phyloP scores from a whole-genome alignment of 2,888 invertebrate species.

The Ochropacha duplaris region DNA sequence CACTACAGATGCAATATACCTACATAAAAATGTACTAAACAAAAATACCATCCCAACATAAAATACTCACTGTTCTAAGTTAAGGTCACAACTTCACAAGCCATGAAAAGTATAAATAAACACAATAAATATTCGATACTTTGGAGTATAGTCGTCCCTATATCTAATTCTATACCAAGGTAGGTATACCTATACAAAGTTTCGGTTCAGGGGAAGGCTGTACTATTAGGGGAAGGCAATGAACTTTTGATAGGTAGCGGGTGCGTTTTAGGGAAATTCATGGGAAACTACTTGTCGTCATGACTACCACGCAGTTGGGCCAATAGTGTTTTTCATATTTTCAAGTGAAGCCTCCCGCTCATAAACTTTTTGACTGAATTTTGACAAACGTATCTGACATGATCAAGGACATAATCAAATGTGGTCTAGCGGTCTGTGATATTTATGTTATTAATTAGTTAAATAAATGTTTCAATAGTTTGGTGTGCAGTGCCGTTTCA shows the following conservation, averaged over 20 bases:
- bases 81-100: too few species aligned
- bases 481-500: conserved; percentile 23
- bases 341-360: conserved; percentile 35
- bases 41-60: too few species aligned
- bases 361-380: conserved; percentile 34
- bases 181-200: conserved; percentile 15
- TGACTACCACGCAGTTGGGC: conserved; percentile 67
- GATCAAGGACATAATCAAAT: conserved; percentile 18
- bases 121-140: background rate
- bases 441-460: conserved; percentile 26
- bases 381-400: conserved; percentile 27
- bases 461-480: conserved; percentile 33
- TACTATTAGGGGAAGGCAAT: conserved; percentile 17
- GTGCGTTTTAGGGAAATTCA: conserved; percentile 5
- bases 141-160: background rate
- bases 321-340: conserved; percentile 64
- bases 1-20: too few species aligned
- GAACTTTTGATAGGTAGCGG: conserved; percentile 19
- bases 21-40: too few species aligned
- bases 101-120: background rate
- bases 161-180: background rate
- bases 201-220: conserved; percentile 17
- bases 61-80: too few species aligned
- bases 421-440: conserved; percentile 46
- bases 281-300: conserved; percentile 44